Percentiles rank a stretch among this genome's conserved stretches.
phyloP scores from a whole-genome alignment of 2,888 invertebrate species.

The Parelbella ahira region DNA sequence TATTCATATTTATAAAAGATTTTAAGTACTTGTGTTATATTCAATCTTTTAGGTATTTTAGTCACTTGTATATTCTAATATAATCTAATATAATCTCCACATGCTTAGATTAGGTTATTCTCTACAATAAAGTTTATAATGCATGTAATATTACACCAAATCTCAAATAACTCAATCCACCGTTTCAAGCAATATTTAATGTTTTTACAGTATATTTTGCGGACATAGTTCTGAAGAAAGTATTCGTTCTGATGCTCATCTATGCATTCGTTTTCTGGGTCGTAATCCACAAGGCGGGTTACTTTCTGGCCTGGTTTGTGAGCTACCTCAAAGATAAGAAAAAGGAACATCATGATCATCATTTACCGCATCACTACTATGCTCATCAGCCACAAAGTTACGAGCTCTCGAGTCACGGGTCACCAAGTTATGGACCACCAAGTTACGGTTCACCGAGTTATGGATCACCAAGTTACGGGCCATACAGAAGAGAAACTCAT shows the following conservation, averaged over 20 bases:
- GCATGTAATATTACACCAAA: too few species aligned
- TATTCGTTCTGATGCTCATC: constrained; percentile 64
- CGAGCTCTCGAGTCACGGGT: too few species aligned
- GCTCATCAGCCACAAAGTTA: constrained; percentile 37
- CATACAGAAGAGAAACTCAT: constrained; percentile 39
- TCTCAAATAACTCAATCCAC: too few species aligned
- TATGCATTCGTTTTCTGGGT: constrained; percentile 69
- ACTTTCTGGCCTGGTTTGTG: constrained; percentile 68
- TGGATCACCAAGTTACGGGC: constrained; percentile 35
- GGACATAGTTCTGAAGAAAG: constrained; percentile 64
- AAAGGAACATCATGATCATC: constrained; percentile 38
- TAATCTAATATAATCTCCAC: too few species aligned
- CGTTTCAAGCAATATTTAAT: too few species aligned
- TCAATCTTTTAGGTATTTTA: too few species aligned
- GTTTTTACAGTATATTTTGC: constrained; percentile 69
- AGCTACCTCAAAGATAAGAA: constrained; percentile 65
- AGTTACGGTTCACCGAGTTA: constrained; percentile 20
- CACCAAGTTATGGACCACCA: constrained; percentile 34
- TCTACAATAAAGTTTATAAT: too few species aligned
- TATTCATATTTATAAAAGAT: too few species aligned
- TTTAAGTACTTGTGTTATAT: too few species aligned
- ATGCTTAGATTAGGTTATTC: too few species aligned
- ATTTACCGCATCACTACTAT: constrained; percentile 29
- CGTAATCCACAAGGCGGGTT: constrained; percentile 69
- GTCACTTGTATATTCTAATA: too few species aligned